Percentiles rank a stretch among this genome's conserved stretches.
Evolutionary conservation across 2,113 vertebrate genomes (phyloP).

Genomic region (Lycaon pictus): DNA sequence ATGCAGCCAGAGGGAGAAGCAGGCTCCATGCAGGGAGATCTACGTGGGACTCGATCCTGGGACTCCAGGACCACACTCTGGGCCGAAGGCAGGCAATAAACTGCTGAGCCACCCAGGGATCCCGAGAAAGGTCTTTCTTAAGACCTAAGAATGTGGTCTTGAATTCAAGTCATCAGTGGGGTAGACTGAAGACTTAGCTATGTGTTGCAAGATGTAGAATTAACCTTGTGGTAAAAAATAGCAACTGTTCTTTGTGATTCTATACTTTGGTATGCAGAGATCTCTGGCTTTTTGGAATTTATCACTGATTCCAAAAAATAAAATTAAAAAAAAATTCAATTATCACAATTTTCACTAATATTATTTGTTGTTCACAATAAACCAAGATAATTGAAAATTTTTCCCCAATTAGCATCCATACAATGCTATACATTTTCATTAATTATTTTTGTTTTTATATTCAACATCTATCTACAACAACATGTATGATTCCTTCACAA

Average conservation of each 20-base stretch:
- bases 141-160: background rate
- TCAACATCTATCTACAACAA: constrained; percentile 29
- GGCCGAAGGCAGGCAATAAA: no score
- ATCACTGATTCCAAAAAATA: background rate
- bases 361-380: constrained; percentile 37
- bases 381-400: background rate
- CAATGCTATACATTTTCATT: constrained; percentile 11
- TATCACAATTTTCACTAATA: constrained; percentile 14
- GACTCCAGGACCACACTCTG: no score
- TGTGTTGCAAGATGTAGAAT: background rate
- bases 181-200: background rate
- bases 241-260: constrained; percentile 18
- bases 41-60: no score
- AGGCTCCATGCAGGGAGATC: no score
- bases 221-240: constrained; percentile 28
- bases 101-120: no score
- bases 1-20: no score
- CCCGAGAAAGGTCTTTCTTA: background rate
- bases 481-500: background rate
- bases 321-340: background rate
- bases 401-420: background rate
- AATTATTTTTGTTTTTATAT: background rate
- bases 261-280: background rate
- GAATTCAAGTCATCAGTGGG: background rate
- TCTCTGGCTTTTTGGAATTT: background rate